Base-by-base conservation (phyloP, 2,888 invertebrate genomes). In the Himalopsyche tibetana region DNA sequence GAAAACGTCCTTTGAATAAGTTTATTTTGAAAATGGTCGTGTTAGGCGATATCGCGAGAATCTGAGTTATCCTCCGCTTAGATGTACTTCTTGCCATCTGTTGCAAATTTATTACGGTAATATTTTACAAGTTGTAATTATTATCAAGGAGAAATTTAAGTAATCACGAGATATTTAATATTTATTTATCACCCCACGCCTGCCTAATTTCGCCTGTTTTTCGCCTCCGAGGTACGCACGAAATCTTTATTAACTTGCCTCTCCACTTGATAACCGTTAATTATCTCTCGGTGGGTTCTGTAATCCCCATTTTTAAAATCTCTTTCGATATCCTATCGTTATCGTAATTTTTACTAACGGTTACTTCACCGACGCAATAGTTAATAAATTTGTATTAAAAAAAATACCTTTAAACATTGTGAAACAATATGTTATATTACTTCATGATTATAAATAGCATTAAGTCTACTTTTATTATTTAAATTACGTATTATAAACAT, bases 121-220 rank as follows among this genome's bases (percentile, higher is more conserved):
- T 63, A 63, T 63, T 63, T 63, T 63, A 63, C 63, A 63, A 63
- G 63, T 63, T 63, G 19, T 63, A 63, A 63, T 63, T 63, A 63
- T 63, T n/a, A 63, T 63, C 63, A 63, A 63, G 63, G 63, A n/a
- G 63, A 63, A 63, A 63, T 63, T 63, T 63, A 63, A 63, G 19
- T 63, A 63, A 63, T 63, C 63, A 63, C 63, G 19, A 63, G 63
- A 63, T 63, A 63, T 63, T 63, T 63, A 63, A 63, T 63, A 63
- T 63, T 63, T 63, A 63, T 63, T 63, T 63, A 63, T 63, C 63
- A 63, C 63, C 63, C 63, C 28, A 19, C 63, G 63, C 63, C n/a
- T 28, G 15, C 63, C 63, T 19, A 28, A 28, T 63, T 63, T 63
- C 63, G 19, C 63, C 28, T 28, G 28, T 63, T 63, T 56, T 63